Evolutionary conservation across 2,797 vertebrate genomes (phyloP).

Genomic region (Saxicola maurus): DNA sequence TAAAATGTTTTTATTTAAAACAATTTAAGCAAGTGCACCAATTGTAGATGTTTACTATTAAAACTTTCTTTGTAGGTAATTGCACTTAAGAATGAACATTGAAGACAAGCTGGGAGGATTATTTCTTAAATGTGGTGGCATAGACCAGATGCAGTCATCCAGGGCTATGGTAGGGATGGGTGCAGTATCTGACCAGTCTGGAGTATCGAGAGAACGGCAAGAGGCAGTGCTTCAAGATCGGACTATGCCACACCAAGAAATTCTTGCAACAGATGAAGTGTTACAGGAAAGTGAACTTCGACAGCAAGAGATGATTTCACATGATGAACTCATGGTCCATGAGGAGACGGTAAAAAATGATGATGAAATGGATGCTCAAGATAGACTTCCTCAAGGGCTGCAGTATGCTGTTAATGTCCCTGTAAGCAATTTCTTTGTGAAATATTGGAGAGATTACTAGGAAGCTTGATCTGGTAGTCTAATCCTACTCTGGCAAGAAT

Average conservation of each 20-base stretch:
- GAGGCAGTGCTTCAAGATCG: constrained; percentile 89
- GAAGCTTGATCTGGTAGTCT: constrained; percentile 40
- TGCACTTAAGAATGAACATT: constrained; percentile 92
- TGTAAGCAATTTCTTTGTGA: constrained; percentile 79
- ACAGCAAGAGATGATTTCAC: constrained; percentile 91
- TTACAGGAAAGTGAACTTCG: constrained; percentile 85
- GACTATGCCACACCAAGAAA: constrained; percentile 86
- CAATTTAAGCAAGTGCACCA: constrained; percentile 2
- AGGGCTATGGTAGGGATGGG: constrained; percentile 81
- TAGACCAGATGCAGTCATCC: constrained; percentile 82
- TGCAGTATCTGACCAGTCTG: constrained; percentile 73
- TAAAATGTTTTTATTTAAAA: constrained; percentile 10
- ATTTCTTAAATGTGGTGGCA: constrained; percentile 93
- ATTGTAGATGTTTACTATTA: constrained; percentile 69
- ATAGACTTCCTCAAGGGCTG: constrained; percentile 89
- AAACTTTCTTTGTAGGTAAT: constrained; percentile 75
- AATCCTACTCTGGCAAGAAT: constrained; percentile 59
- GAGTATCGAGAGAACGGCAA: constrained; percentile 73
- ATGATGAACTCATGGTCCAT: constrained; percentile 97
- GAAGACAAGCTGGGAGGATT: constrained; percentile 96
- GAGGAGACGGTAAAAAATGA: constrained; percentile 92
- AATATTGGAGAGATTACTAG: constrained; percentile 37
- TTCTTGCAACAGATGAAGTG: constrained; percentile 83
- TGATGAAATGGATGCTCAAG: constrained; percentile 84
- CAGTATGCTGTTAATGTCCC: constrained; percentile 90